Base-by-base conservation (phyloP, 2,888 invertebrate species). In the Cephus nigrinus region DNA sequence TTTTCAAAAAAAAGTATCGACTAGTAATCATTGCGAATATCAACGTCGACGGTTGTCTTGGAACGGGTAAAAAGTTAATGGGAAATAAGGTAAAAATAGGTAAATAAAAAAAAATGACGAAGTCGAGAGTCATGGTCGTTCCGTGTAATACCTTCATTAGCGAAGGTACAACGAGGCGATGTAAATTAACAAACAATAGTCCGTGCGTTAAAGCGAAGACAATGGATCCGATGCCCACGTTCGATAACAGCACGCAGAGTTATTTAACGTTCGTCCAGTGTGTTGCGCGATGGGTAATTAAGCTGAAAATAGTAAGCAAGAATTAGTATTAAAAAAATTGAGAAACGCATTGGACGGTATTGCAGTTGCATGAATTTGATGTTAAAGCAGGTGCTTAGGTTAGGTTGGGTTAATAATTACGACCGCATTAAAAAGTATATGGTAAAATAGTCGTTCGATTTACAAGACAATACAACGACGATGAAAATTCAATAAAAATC, bases 131-230 rank as follows among this genome's bases (percentile, higher is more conserved):
- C 55, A 55, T 23, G 55, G 55, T 55, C 55, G 55, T 23, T 55
- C 55, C 55, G 55, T 55, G 55, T 23, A 55, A 55, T 55, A 55
- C 55, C 55, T 55, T 55, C 55, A 55, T 55, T 55, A 55, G 55
- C 23, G 55, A 55, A 55, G 55, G 23, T 55, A 55, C 55, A 9
- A 55, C 55, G 55, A 23, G 55, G 23, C 55, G 55, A 55, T 72
- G 32, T 31, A 77, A 77, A 77, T 77, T 77, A 77, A 77, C 77
- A 77, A 77, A 77, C 77, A 77, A 77, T 77, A 74, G 77, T 68
- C 32, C 74, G 77, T 74, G 77, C 77, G 77, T 36, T 75, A 77
- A 55, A 55, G 30, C 74, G 77, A 77, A 77, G 68, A 77, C 77
- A 77, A 77, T 77, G 77, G 74, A 74, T n/a, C 69, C 74, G 74